A percentile compares a stretch with the other conserved stretches of the same genome.
Conservation (phyloP, 2,888 invertebrate species). For the Sisyra nigra region DNA sequence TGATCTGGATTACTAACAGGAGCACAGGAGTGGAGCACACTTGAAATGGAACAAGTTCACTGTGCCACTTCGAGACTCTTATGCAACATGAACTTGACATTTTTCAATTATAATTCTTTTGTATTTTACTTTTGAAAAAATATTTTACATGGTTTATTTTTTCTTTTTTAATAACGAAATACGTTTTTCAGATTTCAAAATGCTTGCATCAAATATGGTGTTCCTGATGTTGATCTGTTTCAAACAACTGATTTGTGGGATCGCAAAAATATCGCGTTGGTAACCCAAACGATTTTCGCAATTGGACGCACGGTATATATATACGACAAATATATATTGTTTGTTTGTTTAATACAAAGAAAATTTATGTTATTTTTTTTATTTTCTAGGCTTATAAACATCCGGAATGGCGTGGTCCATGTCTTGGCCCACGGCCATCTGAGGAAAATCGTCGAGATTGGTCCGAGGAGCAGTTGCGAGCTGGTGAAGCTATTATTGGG, state of each 20-base stretch:
- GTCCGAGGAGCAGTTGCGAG: constrained; percentile 64
- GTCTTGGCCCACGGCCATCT: constrained; percentile 69
- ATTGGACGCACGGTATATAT: constrained; percentile 64
- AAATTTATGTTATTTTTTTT: constrained; percentile 6
- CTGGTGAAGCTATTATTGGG: constrained; percentile 71
- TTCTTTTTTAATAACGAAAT: constrained; percentile 1
- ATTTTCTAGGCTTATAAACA: constrained; percentile 53
- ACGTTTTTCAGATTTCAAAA: constrained; percentile 53
- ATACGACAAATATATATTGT: neutral
- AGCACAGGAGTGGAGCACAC: neutral
- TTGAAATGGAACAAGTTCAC: neutral
- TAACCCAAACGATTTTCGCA: constrained; percentile 75
- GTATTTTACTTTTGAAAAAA: neutral
- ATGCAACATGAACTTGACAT: too few species aligned
- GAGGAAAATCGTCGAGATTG: constrained; percentile 73
- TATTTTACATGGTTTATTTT: constrained; percentile 1
- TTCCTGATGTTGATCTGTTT: constrained; percentile 74
- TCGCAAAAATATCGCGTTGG: constrained; percentile 73
- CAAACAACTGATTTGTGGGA: constrained; percentile 89
- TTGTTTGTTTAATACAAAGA: neutral
- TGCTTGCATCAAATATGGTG: constrained; percentile 68
- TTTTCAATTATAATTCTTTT: too few species aligned
- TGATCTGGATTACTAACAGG: constrained; percentile 3
- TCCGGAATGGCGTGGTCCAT: constrained; percentile 71
- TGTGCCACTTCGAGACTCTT: too few species aligned